Percentiles rank a stretch among this genome's conserved stretches.
These are phyloP conservation scores for Hydrophis major DNA, from an alignment of 2,797 vertebrate genomes.

Conservation along the genomic window DNA sequence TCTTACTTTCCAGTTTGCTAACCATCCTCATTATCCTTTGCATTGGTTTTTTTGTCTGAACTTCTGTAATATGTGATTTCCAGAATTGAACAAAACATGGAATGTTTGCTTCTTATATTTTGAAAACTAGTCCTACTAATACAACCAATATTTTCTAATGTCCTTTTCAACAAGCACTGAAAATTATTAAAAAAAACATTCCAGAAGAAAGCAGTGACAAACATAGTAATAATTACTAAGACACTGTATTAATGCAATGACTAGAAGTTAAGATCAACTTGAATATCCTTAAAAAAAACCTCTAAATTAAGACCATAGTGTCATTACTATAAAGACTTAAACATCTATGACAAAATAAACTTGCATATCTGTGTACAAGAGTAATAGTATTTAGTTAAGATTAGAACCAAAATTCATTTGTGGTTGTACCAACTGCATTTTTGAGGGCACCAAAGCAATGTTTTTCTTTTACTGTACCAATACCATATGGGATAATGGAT, in stretches of 20 bases:
- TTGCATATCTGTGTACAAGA: not conserved
- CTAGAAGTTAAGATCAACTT: not conserved
- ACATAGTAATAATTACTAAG: not conserved
- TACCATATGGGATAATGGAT: not conserved
- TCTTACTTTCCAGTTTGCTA: not conserved
- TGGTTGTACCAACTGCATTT: not conserved
- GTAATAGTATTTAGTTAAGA: not conserved
- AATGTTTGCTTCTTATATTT: not conserved
- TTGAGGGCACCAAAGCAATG: not conserved
- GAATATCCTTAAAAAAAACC: not conserved
- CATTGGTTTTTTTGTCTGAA: not conserved
- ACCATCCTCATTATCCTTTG: not conserved
- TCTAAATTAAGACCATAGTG: not conserved
- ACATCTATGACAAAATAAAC: not conserved
- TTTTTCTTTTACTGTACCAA: not conserved
- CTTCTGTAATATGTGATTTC: not conserved
- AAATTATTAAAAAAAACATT: not conserved
- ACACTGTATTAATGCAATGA: not conserved
- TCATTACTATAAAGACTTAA: not conserved
- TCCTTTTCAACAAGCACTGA: not conserved
- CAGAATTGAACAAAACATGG: not conserved
- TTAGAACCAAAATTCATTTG: not conserved
- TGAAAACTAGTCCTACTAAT: not conserved
- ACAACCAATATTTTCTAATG: not conserved
- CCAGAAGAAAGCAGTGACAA: not conserved